phyloP scores from a whole-genome alignment of 2,113 vertebrate genomes.

The Pimephales promelas region DNA sequence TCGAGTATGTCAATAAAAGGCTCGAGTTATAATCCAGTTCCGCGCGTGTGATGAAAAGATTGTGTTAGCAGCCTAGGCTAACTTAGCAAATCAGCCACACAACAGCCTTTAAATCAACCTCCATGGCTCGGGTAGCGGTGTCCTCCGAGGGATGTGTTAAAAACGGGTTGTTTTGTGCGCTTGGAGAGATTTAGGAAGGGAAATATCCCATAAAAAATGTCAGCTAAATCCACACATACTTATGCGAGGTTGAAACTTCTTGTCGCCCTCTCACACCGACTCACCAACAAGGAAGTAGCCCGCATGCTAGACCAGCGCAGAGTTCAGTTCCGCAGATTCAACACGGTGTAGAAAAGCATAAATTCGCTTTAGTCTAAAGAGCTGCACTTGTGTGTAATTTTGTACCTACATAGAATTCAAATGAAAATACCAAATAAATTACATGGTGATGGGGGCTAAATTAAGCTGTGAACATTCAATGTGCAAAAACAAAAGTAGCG shows the following conservation, averaged over 20 bases:
- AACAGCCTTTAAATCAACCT: conserved; percentile 23
- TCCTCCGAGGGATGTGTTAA: background rate
- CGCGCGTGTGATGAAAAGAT: conserved; percentile 31
- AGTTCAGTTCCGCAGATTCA: conserved; percentile 50
- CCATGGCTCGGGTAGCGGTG: background rate
- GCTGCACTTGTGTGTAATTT: accelerated
- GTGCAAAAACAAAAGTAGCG: conserved; percentile 12
- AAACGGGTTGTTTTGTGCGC: background rate
- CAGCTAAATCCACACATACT: background rate
- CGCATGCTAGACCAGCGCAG: background rate
- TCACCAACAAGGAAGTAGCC: conserved; percentile 58
- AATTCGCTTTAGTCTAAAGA: background rate
- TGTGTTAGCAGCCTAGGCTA: conserved; percentile 46
- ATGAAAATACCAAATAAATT: background rate
- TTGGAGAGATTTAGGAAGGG: background rate
- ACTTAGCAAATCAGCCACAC: conserved; percentile 36
- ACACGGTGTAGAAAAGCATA: background rate
- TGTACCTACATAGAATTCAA: background rate
- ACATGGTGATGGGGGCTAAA: background rate
- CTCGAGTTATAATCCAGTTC: conserved; percentile 37
- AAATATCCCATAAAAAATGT: background rate
- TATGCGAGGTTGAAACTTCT: conserved; percentile 49
- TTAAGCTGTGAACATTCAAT: background rate
- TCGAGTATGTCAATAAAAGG: background rate
- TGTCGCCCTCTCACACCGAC: conserved; percentile 48